These are phyloP conservation scores for Platorchestia sp. DNA, from an alignment of 1,140 invertebrate genomes.

Conservation along the genomic window DNA sequence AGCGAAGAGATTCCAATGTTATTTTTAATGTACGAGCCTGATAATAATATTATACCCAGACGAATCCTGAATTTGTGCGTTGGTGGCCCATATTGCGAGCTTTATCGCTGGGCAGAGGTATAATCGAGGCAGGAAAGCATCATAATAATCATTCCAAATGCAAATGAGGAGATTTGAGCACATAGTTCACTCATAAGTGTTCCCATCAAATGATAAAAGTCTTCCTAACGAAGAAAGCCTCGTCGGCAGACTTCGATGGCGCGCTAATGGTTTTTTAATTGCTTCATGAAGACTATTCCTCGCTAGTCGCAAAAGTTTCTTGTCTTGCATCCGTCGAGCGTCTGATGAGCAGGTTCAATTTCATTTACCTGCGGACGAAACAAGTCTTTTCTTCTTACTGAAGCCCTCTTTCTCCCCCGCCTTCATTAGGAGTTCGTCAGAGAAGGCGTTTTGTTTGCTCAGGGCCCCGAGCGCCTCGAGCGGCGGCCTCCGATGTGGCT, in stretches of 20 bases:
- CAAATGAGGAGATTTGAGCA: too few relatives aligned
- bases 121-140: too few relatives aligned
- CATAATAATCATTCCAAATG: too few relatives aligned
- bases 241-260: neutral
- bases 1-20: too few relatives aligned
- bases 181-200: too few relatives aligned
- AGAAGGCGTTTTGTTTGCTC: neutral
- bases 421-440: neutral
- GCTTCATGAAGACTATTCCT: neutral
- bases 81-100: too few relatives aligned
- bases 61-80: too few relatives aligned
- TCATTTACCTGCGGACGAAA: neutral
- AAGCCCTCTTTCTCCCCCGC: neutral
- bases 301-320: neutral
- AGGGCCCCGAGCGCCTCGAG: neutral
- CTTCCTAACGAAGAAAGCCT: slow-evolving; percentile 17
- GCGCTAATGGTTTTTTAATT: slow-evolving; percentile 33
- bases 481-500: neutral
- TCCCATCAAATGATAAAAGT: slow-evolving; percentile 1
- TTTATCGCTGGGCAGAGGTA: too few relatives aligned
- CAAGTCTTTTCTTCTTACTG: neutral
- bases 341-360: slow-evolving; percentile 37
- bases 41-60: too few relatives aligned
- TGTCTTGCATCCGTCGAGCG: neutral
- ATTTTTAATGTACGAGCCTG: too few relatives aligned